Base-by-base conservation (phyloP, 2,113 vertebrate species). In the Corythaixoides concolor region DNA sequence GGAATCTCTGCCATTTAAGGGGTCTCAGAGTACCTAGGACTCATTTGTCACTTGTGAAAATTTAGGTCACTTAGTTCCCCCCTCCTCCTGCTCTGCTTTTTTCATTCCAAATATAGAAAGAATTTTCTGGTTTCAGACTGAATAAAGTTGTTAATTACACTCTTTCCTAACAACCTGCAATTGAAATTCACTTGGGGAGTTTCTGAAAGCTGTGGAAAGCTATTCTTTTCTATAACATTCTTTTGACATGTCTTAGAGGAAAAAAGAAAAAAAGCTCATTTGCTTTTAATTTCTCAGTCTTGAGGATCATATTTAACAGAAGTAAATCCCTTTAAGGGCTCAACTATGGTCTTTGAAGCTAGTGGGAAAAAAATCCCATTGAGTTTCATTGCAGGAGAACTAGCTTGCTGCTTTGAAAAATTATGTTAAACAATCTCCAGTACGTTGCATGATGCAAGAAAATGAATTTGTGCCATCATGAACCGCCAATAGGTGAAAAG, bases 281-380 rank as follows among this genome's bases (percentile, higher is more conserved):
- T 87, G 75, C 79, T 95, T 88, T 84, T 93, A 89, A 94, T 96
- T 95, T 92, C 85, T 88, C 79, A 15, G 83, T 92, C 90, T 92
- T 80, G 64, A 95, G 88, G 93, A 88, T 95, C 90, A 96, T 95
- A 77, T 95, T 97, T 90, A 97, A 95, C 68, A 96, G 82, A 91
- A 96, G 56, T 45, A 94, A 96, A 95, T 93, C 95, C 88, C 79
- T 94, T 96, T 94, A 92, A 97, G 79, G 88, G 88, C 92, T 96
- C 92, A 84, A 21, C 64, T 49, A 21, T 47, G 93, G 68, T 93
- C 82, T 96, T 93, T 94, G 89, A 97, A 95, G 91, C 90, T 28
- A 47, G 70, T 66, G 55, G 87, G 8, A 28, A 49, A n/a, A 21
- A 72, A 95, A 88, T 88, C 88, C 69, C 78, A 73, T 59, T 69